Conservation (phyloP, 2,888 invertebrate species). For the Suillia variegata region DNA sequence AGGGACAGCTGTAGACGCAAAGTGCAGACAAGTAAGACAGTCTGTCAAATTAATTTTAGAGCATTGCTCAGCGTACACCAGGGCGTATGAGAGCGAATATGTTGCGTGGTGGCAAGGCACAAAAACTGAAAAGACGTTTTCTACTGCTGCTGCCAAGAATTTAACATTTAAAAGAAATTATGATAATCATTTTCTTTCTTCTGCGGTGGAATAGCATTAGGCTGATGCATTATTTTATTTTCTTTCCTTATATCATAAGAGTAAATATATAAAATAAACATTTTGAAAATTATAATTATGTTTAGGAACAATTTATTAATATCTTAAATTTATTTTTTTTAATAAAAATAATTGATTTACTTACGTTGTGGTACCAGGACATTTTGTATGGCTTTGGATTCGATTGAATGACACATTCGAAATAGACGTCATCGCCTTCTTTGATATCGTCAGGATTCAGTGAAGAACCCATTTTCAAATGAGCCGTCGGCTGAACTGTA, state of each 20-base stretch:
- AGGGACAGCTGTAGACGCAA: neutral
- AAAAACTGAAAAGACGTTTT: neutral
- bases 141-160: too few species aligned
- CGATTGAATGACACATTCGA: conserved; percentile 83
- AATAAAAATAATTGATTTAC: too few species aligned
- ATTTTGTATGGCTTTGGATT: conserved; percentile 85
- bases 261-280: too few species aligned
- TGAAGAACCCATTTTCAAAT: conserved; percentile 82
- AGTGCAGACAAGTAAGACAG: conserved; percentile 15
- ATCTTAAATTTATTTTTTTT: too few species aligned
- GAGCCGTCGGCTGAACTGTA: conserved; percentile 79
- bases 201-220: too few species aligned
- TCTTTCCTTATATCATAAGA: too few species aligned
- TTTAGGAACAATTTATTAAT: too few species aligned
- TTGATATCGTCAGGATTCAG: conserved; percentile 86
- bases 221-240: too few species aligned
- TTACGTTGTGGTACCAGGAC: conserved; percentile 87
- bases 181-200: too few species aligned
- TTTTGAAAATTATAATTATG: too few species aligned
- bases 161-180: too few species aligned
- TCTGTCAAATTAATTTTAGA: conserved; percentile 17
- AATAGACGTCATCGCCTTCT: conserved; percentile 88
- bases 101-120: neutral
- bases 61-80: neutral
- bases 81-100: conserved; percentile 1